Conservation (phyloP, 2,113 vertebrate genomes). For the Halichoeres trimaculatus region DNA sequence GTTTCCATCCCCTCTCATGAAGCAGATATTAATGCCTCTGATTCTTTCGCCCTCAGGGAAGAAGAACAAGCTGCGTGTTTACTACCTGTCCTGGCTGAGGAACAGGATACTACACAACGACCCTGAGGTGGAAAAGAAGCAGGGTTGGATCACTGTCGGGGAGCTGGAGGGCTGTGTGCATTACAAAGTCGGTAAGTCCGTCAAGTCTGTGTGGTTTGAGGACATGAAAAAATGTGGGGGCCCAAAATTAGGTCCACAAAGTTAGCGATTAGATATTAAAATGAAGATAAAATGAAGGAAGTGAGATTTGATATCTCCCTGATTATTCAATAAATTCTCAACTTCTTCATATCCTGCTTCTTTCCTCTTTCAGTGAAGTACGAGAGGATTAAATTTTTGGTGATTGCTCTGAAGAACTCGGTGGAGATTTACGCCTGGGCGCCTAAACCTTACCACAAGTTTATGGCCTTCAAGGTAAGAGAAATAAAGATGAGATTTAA, state of each 20-base stretch:
- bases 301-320: no score
- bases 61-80: conserved; percentile 98
- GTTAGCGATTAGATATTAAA: no score
- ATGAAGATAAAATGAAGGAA: not conserved
- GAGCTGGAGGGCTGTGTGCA: conserved; percentile 98
- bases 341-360: not conserved
- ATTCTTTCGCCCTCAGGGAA: conserved; percentile 83
- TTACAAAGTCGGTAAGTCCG: conserved; percentile 99
- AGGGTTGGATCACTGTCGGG: conserved; percentile 98
- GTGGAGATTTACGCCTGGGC: conserved; percentile 99
- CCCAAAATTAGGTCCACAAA: not conserved
- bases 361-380: conserved; percentile 91
- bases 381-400: conserved; percentile 98
- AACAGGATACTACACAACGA: conserved; percentile 99
- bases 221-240: not conserved
- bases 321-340: not conserved
- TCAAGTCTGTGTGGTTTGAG: not conserved
- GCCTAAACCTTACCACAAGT: conserved; percentile 99
- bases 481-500: fast-evolving
- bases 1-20: no score
- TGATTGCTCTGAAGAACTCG: conserved; percentile 97
- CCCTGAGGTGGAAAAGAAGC: conserved; percentile 98
- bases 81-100: conserved; percentile 98
- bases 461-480: conserved; percentile 99
- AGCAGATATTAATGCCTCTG: not conserved